These are phyloP conservation scores for Brienomyrus longianalis DNA, from an alignment of 2,113 vertebrate genomes.

Conservation along the genomic window DNA sequence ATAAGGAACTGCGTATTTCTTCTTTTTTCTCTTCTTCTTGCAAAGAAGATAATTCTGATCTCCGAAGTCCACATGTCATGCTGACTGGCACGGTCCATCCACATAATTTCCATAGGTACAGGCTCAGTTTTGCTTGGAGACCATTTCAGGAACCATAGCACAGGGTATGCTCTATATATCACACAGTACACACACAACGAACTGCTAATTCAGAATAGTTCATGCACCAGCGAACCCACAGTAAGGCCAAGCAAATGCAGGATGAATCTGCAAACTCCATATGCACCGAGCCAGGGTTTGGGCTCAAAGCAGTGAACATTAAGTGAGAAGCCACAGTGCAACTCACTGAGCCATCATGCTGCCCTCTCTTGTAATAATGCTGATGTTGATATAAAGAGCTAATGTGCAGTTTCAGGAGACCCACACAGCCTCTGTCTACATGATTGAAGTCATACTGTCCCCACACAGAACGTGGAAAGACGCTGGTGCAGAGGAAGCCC, in stretches of 20 bases:
- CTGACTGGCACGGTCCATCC: background rate
- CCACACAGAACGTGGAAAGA: constrained; percentile 83
- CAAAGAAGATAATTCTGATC: background rate
- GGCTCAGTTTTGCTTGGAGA: background rate
- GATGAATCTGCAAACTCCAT: background rate
- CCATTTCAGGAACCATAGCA: background rate
- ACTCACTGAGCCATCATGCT: background rate
- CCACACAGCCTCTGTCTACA: background rate
- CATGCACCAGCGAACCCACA: background rate
- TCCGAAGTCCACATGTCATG: background rate
- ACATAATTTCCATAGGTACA: background rate
- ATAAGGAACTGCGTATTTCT: background rate
- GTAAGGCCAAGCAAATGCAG: background rate
- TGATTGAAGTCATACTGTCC: background rate
- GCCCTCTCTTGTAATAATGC: background rate
- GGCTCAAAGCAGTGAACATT: background rate
- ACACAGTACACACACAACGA: background rate
- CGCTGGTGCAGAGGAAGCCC: constrained; percentile 86
- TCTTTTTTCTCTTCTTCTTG: background rate
- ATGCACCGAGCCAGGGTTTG: background rate
- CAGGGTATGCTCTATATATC: background rate
- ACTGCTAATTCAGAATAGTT: background rate
- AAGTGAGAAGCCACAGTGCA: background rate
- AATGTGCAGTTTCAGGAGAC: background rate
- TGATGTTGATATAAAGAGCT: background rate